These are phyloP conservation scores for Nibea albiflora DNA, from an alignment of 2,113 vertebrate genomes.

Conservation along the genomic window DNA sequence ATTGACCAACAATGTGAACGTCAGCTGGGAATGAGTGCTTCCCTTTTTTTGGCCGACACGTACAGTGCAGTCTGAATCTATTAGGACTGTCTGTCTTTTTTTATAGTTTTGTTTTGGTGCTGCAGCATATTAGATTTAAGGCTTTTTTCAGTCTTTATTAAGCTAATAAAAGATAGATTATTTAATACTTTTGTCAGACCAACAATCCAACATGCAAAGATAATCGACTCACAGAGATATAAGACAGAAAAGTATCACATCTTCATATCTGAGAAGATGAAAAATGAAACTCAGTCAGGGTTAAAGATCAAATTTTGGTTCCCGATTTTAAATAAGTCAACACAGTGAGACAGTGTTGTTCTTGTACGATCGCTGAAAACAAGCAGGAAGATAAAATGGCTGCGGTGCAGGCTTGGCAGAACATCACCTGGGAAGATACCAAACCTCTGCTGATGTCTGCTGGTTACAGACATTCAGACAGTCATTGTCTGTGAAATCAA, in stretches of 20 bases:
- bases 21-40: slow-evolving; percentile 12
- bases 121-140: not conserved
- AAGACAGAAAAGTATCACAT: not conserved
- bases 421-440: not conserved
- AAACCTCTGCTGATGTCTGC: not conserved
- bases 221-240: not conserved
- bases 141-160: too few species aligned
- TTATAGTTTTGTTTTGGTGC: not conserved
- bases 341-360: not conserved
- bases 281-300: not conserved
- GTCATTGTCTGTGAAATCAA: not conserved
- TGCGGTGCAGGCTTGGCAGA: not conserved
- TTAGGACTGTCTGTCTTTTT: not conserved
- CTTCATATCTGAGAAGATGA: not conserved
- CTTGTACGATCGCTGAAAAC: not conserved
- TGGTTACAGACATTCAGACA: not conserved
- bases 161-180: too few species aligned
- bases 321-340: not conserved
- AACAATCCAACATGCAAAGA: not conserved
- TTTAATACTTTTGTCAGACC: not conserved
- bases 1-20: not conserved
- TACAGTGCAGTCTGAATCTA: too few species aligned
- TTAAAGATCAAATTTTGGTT: not conserved
- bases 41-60: not conserved
- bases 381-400: not conserved